phyloP scores from a whole-genome alignment of 2,888 invertebrate genomes.

The Andrena bicolor region DNA sequence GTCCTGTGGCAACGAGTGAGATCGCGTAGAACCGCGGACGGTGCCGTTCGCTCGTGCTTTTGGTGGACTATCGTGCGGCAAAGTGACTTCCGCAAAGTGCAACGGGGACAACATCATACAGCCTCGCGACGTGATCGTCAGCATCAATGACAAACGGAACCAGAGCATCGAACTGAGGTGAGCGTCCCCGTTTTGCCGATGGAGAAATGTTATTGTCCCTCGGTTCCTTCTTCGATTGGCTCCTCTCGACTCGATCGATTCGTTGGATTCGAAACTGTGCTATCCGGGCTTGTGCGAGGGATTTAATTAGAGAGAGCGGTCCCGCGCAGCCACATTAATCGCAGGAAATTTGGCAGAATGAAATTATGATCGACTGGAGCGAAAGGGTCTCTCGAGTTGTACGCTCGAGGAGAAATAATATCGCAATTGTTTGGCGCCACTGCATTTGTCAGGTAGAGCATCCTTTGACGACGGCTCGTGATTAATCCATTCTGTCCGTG shows the following conservation, averaged over 20 bases:
- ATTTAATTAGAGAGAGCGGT: slow-evolving; percentile 65
- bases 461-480: slow-evolving; percentile 17
- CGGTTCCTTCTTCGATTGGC: slow-evolving; percentile 8
- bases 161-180: slow-evolving; percentile 80
- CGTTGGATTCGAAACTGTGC: slow-evolving; percentile 13
- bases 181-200: slow-evolving; percentile 27
- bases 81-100: slow-evolving; percentile 81
- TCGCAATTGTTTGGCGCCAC: slow-evolving; percentile 31
- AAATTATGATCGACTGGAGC: slow-evolving; percentile 64
- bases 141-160: slow-evolving; percentile 79
- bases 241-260: slow-evolving; percentile 23
- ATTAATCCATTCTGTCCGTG: slow-evolving; percentile 23
- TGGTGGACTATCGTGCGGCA: slow-evolving; percentile 72
- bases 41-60: slow-evolving; percentile 29
- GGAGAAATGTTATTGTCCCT: not conserved
- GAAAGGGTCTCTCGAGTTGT: slow-evolving; percentile 43
- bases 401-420: slow-evolving; percentile 3
- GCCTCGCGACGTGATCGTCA: slow-evolving; percentile 80
- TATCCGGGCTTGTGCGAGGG: slow-evolving; percentile 10
- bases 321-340: slow-evolving; percentile 56
- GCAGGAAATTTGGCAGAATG: slow-evolving; percentile 53
- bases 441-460: slow-evolving; percentile 32
- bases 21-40: not conserved
- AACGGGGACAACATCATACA: slow-evolving; percentile 76
- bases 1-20: slow-evolving; percentile 1